Evolutionary conservation across 2,888 invertebrate species (phyloP).

Genomic region (Argyresthia goedartella): DNA sequence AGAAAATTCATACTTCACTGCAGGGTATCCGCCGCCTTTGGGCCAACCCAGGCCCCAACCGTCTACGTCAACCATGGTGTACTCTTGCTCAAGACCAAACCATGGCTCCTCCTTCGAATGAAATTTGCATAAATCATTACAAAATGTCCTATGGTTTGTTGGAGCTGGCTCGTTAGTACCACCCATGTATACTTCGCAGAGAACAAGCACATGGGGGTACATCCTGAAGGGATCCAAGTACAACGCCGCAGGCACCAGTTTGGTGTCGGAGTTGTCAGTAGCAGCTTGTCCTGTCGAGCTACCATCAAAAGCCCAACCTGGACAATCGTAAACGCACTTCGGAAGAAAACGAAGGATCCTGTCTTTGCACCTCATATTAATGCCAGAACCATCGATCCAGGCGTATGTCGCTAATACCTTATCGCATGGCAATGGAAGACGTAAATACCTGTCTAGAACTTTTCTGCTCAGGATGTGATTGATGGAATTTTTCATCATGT

Average conservation of each 20-base stretch:
- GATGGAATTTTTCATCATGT: conserved; percentile 44
- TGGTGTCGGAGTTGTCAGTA: conserved; percentile 89
- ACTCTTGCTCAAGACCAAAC: conserved; percentile 95
- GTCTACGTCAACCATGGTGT: conserved; percentile 88
- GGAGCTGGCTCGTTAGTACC: conserved; percentile 79
- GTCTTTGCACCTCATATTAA: conserved; percentile 77
- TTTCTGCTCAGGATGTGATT: conserved; percentile 60
- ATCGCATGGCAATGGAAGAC: conserved; percentile 70
- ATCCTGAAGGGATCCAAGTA: conserved; percentile 92
- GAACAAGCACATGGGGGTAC: conserved; percentile 88
- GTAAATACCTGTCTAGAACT: conserved; percentile 63
- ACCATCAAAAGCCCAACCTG: conserved; percentile 93
- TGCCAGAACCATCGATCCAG: conserved; percentile 86
- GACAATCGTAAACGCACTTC: conserved; percentile 64
- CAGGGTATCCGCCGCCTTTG: conserved; percentile 89
- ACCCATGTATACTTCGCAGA: conserved; percentile 84
- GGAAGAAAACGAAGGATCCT: conserved; percentile 76
- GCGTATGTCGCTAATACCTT: conserved; percentile 78
- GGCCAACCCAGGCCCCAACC: conserved; percentile 95
- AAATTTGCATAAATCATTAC: conserved; percentile 77
- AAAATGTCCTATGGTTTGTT: conserved; percentile 79
- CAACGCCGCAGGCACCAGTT: conserved; percentile 86
- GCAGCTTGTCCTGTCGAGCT: conserved; percentile 90
- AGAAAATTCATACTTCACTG: conserved; percentile 86
- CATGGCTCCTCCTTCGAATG: conserved; percentile 81